Base-by-base conservation (phyloP, 2,113 vertebrate genomes). In the Sminthopsis crassicaudata region DNA sequence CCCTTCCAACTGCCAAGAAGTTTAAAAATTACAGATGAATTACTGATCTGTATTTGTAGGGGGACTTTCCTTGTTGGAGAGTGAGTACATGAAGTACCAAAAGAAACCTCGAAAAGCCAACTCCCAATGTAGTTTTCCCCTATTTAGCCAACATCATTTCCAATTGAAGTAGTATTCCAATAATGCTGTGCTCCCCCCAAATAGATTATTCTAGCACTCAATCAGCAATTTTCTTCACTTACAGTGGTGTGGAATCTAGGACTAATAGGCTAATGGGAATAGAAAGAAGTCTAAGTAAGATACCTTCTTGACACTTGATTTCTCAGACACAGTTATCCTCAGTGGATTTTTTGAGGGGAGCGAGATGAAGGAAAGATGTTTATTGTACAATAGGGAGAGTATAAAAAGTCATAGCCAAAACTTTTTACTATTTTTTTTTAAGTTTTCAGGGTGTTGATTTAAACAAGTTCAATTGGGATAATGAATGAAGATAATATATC, bases 151-250 rank as follows among this genome's bases (percentile, higher is more conserved):
- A 89, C 30, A 16, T 2, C 36, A 93, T 52, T 36, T 3, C 93
- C 93, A 42, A 92, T 50, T 54, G 91, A 26, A 90, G 67, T 91
- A 57, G 1, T 48, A 76, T 76, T 90, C 27, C 9, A 57, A 8
- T 3, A 95, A 90, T 91, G 51, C 25, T 91, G 23, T 53, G 46
- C 14, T 96, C 91, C 53, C 1, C 11, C 92, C 88, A 91, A 93
- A 91, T 42, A n/a, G 67, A 42, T 84, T 23, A 84, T 84, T 19
- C 67, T n/a, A 84, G 42, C 42, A 42, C 7, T 84, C n/a, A n/a
- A 42, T 7, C 36, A 42, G 2, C 36, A 84, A 19, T 22, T 84
- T 84, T 42, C n/a, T 84, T 42, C 67, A 84, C 42, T 42, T 8
- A 42, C 7, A 23, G 7, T 67, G 19, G 6, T 8, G 2, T 84